A percentile compares a stretch with the other conserved stretches of the same genome.
phyloP scores from a whole-genome alignment of 1,140 invertebrate genomes.

The Lucilia cuprina region DNA sequence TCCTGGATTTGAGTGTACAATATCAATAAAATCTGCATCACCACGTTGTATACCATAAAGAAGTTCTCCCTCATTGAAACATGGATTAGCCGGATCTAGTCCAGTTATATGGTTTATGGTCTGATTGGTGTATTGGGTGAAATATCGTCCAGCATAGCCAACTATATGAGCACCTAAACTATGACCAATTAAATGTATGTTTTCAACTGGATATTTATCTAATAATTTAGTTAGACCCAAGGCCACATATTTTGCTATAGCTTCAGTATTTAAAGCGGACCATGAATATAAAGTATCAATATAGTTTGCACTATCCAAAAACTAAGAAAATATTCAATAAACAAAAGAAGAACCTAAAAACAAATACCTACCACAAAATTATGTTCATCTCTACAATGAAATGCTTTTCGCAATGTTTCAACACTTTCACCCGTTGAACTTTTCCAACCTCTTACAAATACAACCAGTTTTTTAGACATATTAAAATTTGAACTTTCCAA shows the following conservation, averaged over 20 bases:
- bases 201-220: constrained; percentile 45
- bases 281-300: constrained; percentile 58
- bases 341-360: too few relatives aligned
- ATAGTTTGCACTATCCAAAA: constrained; percentile 52
- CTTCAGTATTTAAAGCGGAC: constrained; percentile 56
- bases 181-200: constrained; percentile 56
- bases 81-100: constrained; percentile 77
- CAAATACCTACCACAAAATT: background rate
- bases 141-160: constrained; percentile 50
- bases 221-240: constrained; percentile 46
- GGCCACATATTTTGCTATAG: constrained; percentile 52
- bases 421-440: background rate
- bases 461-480: background rate
- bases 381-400: background rate
- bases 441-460: background rate
- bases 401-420: background rate
- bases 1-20: constrained; percentile 78
- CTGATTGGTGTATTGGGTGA: constrained; percentile 52
- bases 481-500: background rate
- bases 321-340: constrained; percentile 39
- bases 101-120: constrained; percentile 68
- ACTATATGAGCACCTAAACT: constrained; percentile 64
- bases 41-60: constrained; percentile 64
- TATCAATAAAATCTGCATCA: constrained; percentile 71
- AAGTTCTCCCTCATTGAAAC: constrained; percentile 64